Percentiles rank a stretch among this genome's conserved stretches.
Evolutionary conservation across 2,888 invertebrate species (phyloP).

Genomic region (Brachyopa scutellaris): DNA sequence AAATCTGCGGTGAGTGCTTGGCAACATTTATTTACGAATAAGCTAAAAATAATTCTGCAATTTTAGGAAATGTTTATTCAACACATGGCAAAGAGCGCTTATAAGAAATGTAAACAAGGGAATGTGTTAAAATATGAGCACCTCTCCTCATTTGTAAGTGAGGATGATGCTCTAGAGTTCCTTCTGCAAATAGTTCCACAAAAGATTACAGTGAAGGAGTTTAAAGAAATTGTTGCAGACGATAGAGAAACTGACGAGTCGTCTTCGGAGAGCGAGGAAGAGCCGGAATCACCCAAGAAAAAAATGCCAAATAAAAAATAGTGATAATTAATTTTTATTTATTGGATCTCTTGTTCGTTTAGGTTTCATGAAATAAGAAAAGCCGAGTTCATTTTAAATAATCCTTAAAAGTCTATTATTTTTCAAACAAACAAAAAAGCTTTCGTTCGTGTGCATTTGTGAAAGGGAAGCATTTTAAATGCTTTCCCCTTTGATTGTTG

Average conservation of each 20-base stretch:
- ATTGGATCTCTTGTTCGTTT: background rate
- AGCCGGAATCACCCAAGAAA: conserved; percentile 44
- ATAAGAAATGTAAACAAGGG: conserved; percentile 73
- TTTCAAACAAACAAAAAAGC: no score
- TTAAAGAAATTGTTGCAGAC: conserved; percentile 77
- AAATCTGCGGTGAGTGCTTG: conserved; percentile 76
- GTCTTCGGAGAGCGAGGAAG: conserved; percentile 59
- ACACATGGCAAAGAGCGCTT: conserved; percentile 77
- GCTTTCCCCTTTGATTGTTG: no score
- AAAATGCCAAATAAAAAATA: conserved; percentile 48
- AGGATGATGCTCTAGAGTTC: conserved; percentile 78
- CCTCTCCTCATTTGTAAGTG: conserved; percentile 77
- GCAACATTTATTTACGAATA: background rate
- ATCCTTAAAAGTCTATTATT: no score
- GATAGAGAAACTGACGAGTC: conserved; percentile 54
- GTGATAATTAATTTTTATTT: background rate
- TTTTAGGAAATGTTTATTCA: conserved; percentile 79
- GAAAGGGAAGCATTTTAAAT: no score
- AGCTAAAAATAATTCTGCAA: conserved; percentile 9
- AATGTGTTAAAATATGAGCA: conserved; percentile 78
- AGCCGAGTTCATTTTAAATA: background rate
- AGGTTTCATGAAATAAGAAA: no score
- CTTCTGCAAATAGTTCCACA: conserved; percentile 79
- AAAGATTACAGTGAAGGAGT: conserved; percentile 79
- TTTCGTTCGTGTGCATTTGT: no score